These are phyloP conservation scores for Drosophila birchii DNA, from an alignment of 2,888 invertebrate genomes.

Conservation along the genomic window DNA sequence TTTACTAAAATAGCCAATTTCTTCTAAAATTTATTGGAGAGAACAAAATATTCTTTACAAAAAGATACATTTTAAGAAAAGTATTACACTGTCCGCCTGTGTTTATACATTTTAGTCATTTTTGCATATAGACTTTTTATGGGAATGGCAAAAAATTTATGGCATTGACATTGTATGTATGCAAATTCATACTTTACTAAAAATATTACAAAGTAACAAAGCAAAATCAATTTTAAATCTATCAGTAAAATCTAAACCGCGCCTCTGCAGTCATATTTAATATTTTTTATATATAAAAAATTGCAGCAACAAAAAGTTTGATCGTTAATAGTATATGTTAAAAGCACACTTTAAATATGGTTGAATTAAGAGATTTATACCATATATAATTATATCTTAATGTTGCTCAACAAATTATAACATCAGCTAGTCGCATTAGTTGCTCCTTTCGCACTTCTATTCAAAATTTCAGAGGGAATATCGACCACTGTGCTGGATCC, in stretches of 20 bases:
- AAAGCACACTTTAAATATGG: too few species aligned
- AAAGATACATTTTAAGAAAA: background rate
- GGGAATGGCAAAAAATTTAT: background rate
- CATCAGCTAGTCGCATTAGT: background rate
- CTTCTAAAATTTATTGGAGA: background rate
- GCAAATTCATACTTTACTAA: too few species aligned
- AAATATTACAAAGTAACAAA: background rate
- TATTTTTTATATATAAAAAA: too few species aligned
- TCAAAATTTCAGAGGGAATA: background rate
- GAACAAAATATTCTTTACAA: background rate
- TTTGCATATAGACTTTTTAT: background rate
- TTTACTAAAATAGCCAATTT: background rate
- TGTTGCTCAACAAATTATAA: background rate
- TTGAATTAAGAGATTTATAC: too few species aligned
- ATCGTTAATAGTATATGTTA: too few species aligned
- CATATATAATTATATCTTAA: too few species aligned
- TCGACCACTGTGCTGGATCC: conserved; percentile 25
- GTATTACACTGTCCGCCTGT: background rate
- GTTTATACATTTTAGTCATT: background rate
- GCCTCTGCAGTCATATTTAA: background rate
- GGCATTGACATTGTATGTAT: background rate
- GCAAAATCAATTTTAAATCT: background rate
- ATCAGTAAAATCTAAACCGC: background rate
- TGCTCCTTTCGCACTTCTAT: background rate
- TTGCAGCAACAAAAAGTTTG: too few species aligned